Evolutionary conservation across 2,888 invertebrate species (phyloP), one percentile per base, ranked within the genome.

Genomic region (Pinctada fucata): DNA sequence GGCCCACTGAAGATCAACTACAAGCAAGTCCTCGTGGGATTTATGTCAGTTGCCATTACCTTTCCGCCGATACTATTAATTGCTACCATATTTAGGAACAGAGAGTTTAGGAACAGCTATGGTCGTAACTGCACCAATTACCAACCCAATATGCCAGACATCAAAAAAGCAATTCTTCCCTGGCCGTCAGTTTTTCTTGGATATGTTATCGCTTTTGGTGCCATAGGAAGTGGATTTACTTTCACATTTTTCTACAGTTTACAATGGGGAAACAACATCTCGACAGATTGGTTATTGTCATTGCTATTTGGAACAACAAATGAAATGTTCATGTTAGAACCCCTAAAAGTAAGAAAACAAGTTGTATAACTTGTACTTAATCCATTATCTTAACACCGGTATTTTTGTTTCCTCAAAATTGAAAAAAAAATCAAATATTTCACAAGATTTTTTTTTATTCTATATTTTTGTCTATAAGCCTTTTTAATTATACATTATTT

Each of bases 201-300:
- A 47, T 75, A 75, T 69, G 75, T 68, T 47, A 1, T 75, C 0
- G 69, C 75, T 13, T 5, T 5, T 3, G 69, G 13, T 6, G 51
- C 87, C n/a, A 90, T 93, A 58, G 69, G 78, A 5, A 85, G 86
- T 1, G 89, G 91, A 0, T 87, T 90, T 16, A 90, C 92, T 85
- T 92, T 93, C 84, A 88, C 91, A 13, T 88, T 90, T 85, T 85
- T 90, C 13, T 92, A 92, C 83, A 91, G 91, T 47, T 84, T 93
- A 48, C 82, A 88, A 79, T 92, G 92, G 85, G 92, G 92, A 3
- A 88, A 91, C 68, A 87, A 83, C 16, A 90, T 89, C 66, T 88
- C 91, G 2, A 86, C 86, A 2, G 86, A 91, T 75, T 92, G 92
- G 92, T 85, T 92, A 3, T 85, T 83, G 48, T 76, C 84, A 2